phyloP scores from a whole-genome alignment of 1,140 invertebrate species.

The Pectinophora gossypiella region DNA sequence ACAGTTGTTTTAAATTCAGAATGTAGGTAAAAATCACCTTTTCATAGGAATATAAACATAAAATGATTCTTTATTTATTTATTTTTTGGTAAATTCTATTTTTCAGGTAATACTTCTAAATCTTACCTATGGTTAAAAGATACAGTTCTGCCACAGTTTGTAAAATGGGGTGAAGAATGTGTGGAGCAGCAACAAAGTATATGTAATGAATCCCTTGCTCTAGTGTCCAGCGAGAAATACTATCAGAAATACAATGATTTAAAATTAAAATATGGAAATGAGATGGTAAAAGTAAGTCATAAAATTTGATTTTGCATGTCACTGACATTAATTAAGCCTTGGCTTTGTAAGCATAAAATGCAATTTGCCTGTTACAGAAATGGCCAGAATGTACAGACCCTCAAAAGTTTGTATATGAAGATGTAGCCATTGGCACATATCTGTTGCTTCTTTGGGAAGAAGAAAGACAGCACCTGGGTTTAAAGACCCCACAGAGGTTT shows the following conservation, averaged over 20 bases:
- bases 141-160: constrained; percentile 78
- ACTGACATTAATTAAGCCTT: not conserved
- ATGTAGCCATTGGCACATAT: constrained; percentile 96
- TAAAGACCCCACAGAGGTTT: constrained; percentile 80
- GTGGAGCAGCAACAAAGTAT: constrained; percentile 26
- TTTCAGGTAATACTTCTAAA: constrained; percentile 35
- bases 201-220: constrained; percentile 78
- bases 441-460: constrained; percentile 87
- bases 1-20: constrained; percentile 24
- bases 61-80: not conserved
- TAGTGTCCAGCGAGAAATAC: constrained; percentile 84
- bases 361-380: constrained; percentile 66
- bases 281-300: constrained; percentile 78
- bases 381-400: constrained; percentile 97
- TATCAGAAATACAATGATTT: constrained; percentile 82
- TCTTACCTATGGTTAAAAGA: constrained; percentile 75
- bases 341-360: not conserved
- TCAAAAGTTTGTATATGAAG: constrained; percentile 96
- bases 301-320: not conserved
- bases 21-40: constrained; percentile 10
- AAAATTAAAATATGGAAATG: constrained; percentile 87
- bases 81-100: not conserved
- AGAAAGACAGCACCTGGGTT: constrained; percentile 61
- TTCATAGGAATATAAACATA: not conserved
- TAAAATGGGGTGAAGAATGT: constrained; percentile 78